Evolutionary conservation across 2,113 vertebrate genomes (phyloP).

Genomic region (Aspidoscelis tigris): DNA sequence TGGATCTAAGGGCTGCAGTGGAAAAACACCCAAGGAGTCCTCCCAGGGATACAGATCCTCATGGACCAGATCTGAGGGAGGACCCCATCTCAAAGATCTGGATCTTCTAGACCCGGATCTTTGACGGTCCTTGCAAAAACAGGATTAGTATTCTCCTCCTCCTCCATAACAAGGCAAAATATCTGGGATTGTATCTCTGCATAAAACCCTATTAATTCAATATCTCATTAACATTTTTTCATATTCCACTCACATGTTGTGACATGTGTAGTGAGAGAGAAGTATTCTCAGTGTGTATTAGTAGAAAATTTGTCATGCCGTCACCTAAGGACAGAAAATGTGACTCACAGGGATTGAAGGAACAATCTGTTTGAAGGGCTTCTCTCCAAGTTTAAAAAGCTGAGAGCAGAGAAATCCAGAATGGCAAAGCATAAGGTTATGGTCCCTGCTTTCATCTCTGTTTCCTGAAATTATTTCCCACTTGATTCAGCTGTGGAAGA

Average conservation of each 20-base stretch:
- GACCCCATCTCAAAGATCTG: too few species aligned
- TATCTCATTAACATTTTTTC: conserved; percentile 12
- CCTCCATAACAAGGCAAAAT: background rate
- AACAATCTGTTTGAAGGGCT: background rate
- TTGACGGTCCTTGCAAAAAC: too few species aligned
- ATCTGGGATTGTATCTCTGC: background rate
- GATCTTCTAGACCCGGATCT: too few species aligned
- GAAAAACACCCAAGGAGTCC: too few species aligned
- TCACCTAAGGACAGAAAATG: background rate
- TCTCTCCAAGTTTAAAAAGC: background rate
- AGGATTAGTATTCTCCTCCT: too few species aligned
- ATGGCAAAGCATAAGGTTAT: background rate
- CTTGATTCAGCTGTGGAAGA: background rate
- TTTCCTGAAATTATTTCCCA: background rate
- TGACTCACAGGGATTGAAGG: background rate
- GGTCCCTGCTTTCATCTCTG: background rate
- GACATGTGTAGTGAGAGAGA: conserved; percentile 6
- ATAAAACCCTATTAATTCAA: background rate
- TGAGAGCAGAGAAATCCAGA: background rate
- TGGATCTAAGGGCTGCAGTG: too few species aligned
- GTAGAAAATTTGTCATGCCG: conserved; percentile 10
- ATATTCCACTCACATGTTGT: background rate
- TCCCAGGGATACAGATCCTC: too few species aligned
- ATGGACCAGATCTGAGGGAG: too few species aligned
- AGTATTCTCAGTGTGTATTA: background rate